Evolutionary conservation across 2,113 vertebrate genomes (phyloP), one percentile per base, ranked within the genome.

Genomic region (Anolis sagrei): DNA sequence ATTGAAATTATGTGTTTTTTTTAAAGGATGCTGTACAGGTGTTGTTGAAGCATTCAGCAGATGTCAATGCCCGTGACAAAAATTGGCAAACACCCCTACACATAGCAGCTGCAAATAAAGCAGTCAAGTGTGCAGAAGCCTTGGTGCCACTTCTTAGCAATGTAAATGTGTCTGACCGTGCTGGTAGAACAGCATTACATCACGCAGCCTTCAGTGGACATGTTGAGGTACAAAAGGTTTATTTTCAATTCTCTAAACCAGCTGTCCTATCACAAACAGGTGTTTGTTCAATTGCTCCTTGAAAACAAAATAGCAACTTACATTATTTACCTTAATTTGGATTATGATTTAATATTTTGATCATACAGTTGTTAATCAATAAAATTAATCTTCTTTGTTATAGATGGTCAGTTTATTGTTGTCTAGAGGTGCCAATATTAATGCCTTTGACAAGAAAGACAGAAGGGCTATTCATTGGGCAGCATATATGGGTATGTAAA

Each of bases 381-480:
- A 58, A 68, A 48, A 14, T 48, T 90, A 74, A 75, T 79, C 84
- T 44, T 91, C 80, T 89, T 95, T 84, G 76, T 93, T 91, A 66
- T 94, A 99, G 99, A 99, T 99, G 98, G 98, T 99, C 94, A 98
- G 97, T 93, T 96, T 99, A 70, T 94, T 99, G 54, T 96, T 99
- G 90, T 99, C 98, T 88, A 98, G 98, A 97, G 98, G 99, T 92
- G 98, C 99, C 94, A 99, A 99, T 94, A 98, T 99, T 92, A 99
- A 99, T 93, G 99, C 98, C 88, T 99, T 99, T 95, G 99, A 99
- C 95, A 99, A 99, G 96, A 99, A 99, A 94, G 98, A 99, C 92
- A 97, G 98, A n/a, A 97, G 99, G 88, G 98, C 99, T 66, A 98
- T 99, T 92, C 99, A 99, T 87, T 99, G 98, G 99, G 99, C 98